These are phyloP conservation scores for Acestrorhynchus altus DNA, from an alignment of 2,797 vertebrate genomes.

Conservation along the genomic window DNA sequence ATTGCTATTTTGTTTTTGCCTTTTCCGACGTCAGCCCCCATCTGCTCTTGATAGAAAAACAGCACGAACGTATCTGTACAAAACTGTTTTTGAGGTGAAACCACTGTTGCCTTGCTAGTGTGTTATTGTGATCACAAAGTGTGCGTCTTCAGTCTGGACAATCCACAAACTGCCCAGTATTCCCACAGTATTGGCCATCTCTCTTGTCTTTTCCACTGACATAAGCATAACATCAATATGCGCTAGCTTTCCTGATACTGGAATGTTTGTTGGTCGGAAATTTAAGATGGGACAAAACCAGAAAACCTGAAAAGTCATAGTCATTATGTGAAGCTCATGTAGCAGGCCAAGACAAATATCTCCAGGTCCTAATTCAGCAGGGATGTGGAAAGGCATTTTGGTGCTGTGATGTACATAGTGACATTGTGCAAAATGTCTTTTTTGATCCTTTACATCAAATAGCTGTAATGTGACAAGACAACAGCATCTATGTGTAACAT, in stretches of 20 bases:
- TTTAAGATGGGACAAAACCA: conserved; percentile 35
- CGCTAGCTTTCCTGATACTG: conserved; percentile 50
- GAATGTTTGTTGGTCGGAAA: conserved; percentile 58
- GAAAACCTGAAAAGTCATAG: conserved; percentile 17
- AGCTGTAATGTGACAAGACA: too few relatives aligned
- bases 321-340: conserved; percentile 29
- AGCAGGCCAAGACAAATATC: conserved; percentile 10
- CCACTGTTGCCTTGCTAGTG: conserved; percentile 30
- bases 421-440: too few relatives aligned
- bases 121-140: conserved; percentile 35
- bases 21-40: conserved; percentile 39
- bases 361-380: neutral
- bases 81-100: conserved; percentile 47
- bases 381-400: neutral
- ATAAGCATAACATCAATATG: conserved; percentile 49
- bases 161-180: conserved; percentile 44
- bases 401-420: too few relatives aligned
- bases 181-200: conserved; percentile 36
- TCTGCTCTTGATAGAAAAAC: conserved; percentile 60
- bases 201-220: conserved; percentile 60
- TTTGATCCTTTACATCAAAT: too few relatives aligned
- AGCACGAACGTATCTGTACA: conserved; percentile 42
- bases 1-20: conserved; percentile 41
- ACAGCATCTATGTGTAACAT: too few relatives aligned
- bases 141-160: conserved; percentile 50